Evolutionary conservation across 2,797 vertebrate genomes (phyloP).

Genomic region (Sphaeramia orbicularis): DNA sequence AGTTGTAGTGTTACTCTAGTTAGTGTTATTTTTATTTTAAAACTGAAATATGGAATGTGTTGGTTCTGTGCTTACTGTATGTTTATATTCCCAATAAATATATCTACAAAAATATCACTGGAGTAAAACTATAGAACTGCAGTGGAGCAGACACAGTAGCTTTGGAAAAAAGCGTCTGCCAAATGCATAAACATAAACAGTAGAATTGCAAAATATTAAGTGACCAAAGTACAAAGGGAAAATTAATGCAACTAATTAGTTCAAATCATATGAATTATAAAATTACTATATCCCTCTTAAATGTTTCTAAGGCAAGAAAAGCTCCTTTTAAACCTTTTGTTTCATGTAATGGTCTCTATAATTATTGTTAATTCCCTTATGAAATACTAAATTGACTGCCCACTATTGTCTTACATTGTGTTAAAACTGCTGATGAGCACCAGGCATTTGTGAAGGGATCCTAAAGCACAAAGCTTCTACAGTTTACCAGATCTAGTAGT

Average conservation of each 20-base stretch:
- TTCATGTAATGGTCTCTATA: conserved; percentile 17
- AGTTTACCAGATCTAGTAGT: no score
- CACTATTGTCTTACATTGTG: conserved; percentile 3
- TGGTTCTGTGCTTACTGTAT: no score
- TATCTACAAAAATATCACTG: neutral
- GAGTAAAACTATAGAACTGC: neutral
- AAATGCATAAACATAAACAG: no score
- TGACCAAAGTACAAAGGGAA: conserved; percentile 12
- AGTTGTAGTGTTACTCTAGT: no score
- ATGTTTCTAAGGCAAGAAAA: conserved; percentile 35
- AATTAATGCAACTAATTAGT: neutral
- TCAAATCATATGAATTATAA: conserved; percentile 20
- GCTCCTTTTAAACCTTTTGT: conserved; percentile 29
- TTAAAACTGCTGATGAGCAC: conserved; percentile 2
- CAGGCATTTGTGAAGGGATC: neutral
- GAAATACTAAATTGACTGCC: conserved; percentile 23
- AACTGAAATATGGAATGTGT: no score
- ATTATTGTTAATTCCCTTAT: conserved; percentile 21
- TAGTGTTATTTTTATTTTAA: no score
- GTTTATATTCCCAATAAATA: no score
- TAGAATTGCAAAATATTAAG: conserved; percentile 15
- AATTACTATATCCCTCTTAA: conserved; percentile 22
- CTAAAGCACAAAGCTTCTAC: neutral
- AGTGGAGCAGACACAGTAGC: neutral
- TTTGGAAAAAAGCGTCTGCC: no score